Evolutionary conservation across 2,797 vertebrate genomes (phyloP).

Genomic region (Tachyglossus aculeatus): DNA sequence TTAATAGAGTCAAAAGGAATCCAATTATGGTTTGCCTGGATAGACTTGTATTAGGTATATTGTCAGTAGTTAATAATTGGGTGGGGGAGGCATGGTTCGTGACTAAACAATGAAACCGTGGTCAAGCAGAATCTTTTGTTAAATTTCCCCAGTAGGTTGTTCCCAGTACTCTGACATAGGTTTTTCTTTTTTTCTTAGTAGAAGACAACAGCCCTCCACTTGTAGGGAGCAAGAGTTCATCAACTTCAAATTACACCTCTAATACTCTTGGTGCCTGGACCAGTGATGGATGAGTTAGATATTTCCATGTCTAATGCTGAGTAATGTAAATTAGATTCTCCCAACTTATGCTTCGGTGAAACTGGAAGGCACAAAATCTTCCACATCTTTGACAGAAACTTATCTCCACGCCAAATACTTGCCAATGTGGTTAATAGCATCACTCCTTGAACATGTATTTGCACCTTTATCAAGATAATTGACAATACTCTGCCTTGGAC

Average conservation of each 20-base stretch:
- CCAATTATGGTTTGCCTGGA: too few relatives aligned
- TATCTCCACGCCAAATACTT: slow-evolving; percentile 48
- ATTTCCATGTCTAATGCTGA: slow-evolving; percentile 58
- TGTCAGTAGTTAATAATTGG: background rate
- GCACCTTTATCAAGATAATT: slow-evolving; percentile 42
- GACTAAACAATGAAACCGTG: background rate
- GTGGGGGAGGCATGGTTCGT: background rate
- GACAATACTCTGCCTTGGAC: slow-evolving; percentile 12
- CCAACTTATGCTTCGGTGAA: slow-evolving; percentile 41
- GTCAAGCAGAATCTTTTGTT: background rate
- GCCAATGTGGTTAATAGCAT: slow-evolving; percentile 51
- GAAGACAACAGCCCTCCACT: slow-evolving; percentile 45
- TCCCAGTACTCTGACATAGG: background rate
- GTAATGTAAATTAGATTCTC: slow-evolving; percentile 56
- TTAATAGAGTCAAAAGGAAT: too few relatives aligned
- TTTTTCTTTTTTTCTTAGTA: slow-evolving; percentile 26
- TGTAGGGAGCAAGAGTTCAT: slow-evolving; percentile 51
- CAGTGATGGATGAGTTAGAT: slow-evolving; percentile 61
- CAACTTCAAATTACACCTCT: slow-evolving; percentile 45
- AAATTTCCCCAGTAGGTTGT: background rate
- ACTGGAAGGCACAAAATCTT: slow-evolving; percentile 37
- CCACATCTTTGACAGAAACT: slow-evolving; percentile 51
- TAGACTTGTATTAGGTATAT: too few relatives aligned
- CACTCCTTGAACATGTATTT: slow-evolving; percentile 26
- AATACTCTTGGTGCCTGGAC: slow-evolving; percentile 53